A percentile compares a stretch with the other conserved stretches of the same genome.
These are phyloP conservation scores for Nineta flava DNA, from an alignment of 2,888 invertebrate species.

Conservation along the genomic window DNA sequence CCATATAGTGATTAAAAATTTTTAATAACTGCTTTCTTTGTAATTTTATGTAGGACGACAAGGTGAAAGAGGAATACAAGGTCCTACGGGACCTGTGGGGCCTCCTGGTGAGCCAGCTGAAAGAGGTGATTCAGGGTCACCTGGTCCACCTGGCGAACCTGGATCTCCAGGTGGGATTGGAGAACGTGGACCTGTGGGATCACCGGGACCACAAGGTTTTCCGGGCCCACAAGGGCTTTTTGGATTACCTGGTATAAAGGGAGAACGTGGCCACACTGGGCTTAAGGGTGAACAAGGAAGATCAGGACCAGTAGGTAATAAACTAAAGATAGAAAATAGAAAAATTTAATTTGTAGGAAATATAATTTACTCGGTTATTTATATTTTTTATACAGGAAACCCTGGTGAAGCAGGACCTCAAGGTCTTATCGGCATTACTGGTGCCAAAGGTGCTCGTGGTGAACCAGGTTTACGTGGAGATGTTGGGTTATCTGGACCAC, in stretches of 20 bases:
- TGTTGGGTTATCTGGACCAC: slow-evolving; percentile 54
- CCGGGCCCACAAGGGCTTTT: slow-evolving; percentile 51
- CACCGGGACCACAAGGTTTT: slow-evolving; percentile 51
- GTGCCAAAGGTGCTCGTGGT: slow-evolving; percentile 59
- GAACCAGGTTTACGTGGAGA: slow-evolving; percentile 65
- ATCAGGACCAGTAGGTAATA: slow-evolving; percentile 38
- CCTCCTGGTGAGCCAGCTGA: slow-evolving; percentile 70
- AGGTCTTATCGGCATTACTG: slow-evolving; percentile 43
- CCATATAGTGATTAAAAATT: neutral
- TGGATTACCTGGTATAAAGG: slow-evolving; percentile 56
- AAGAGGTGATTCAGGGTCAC: slow-evolving; percentile 57
- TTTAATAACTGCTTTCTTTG: too few relatives aligned
- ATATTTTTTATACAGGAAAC: slow-evolving; percentile 26
- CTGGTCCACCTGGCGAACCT: slow-evolving; percentile 51
- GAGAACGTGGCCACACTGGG: slow-evolving; percentile 54
- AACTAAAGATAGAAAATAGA: neutral
- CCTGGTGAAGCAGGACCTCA: slow-evolving; percentile 46
- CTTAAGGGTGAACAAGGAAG: slow-evolving; percentile 60
- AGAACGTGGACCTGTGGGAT: slow-evolving; percentile 55
- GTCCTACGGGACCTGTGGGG: slow-evolving; percentile 56
- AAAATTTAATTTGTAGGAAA: neutral
- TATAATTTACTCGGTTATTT: neutral
- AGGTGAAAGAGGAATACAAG: slow-evolving; percentile 64
- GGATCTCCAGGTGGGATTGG: slow-evolving; percentile 62
- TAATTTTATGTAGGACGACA: slow-evolving; percentile 33